Evolutionary conservation across 2,888 invertebrate genomes (phyloP).

Genomic region (Thysanoteuthis rhombus): DNA sequence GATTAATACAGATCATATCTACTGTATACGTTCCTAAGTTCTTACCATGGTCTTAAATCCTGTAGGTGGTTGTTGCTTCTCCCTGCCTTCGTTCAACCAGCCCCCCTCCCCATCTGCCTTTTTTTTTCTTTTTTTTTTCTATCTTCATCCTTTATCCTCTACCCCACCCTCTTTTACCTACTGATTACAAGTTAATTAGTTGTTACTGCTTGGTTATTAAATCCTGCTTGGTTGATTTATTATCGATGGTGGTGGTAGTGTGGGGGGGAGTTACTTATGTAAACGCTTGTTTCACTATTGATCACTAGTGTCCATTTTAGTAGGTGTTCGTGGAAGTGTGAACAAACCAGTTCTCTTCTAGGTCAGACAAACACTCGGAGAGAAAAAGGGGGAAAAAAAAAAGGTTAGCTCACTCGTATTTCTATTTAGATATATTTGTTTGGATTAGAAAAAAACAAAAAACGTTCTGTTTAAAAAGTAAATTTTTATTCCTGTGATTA

Average conservation of each 20-base stretch:
- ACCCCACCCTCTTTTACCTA: neutral
- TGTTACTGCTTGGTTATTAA: neutral
- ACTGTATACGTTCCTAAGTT: neutral
- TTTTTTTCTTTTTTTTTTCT: neutral
- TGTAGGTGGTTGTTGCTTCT: neutral
- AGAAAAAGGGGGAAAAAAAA: neutral
- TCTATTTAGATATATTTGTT: no score
- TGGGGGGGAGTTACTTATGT: neutral
- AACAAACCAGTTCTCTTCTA: neutral
- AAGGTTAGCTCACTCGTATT: neutral
- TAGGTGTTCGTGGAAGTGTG: neutral
- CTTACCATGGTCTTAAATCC: neutral
- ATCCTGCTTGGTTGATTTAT: neutral
- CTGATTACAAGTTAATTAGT: neutral
- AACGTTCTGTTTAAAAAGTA: no score
- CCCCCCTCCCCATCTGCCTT: neutral
- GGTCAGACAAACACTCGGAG: neutral
- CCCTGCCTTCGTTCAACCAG: neutral
- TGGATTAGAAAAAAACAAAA: no score
- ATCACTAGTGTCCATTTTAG: neutral
- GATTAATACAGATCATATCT: neutral
- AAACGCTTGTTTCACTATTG: neutral
- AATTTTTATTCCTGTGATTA: no score
- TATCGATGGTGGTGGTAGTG: neutral
- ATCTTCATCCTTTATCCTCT: neutral